phyloP scores from a whole-genome alignment of 1,140 invertebrate species.

The Drosophila bipectinata region DNA sequence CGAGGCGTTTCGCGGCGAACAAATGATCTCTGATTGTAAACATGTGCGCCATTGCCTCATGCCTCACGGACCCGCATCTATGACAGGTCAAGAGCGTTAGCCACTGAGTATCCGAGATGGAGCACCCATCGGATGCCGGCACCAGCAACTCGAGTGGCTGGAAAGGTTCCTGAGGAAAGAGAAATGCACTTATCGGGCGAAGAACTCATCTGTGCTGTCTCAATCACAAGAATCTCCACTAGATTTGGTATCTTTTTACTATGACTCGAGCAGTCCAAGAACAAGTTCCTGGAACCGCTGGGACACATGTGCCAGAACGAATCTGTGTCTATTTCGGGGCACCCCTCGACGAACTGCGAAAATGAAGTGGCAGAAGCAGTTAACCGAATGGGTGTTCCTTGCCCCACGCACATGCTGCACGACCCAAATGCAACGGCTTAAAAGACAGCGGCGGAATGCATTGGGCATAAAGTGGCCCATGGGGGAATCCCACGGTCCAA shows the following conservation, averaged over 20 bases:
- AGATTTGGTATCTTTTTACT: slow-evolving; percentile 1
- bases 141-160: slow-evolving; percentile 15
- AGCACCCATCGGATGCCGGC: slow-evolving; percentile 4
- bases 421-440: background rate
- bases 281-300: slow-evolving; percentile 17
- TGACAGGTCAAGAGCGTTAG: slow-evolving; percentile 29
- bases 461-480: slow-evolving; percentile 6
- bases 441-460: slow-evolving; percentile 8
- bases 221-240: background rate
- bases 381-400: slow-evolving; percentile 19
- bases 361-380: slow-evolving; percentile 30
- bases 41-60: slow-evolving; percentile 10
- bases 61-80: slow-evolving; percentile 19
- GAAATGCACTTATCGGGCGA: background rate
- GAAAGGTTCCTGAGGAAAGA: background rate
- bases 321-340: slow-evolving; percentile 13
- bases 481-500: slow-evolving; percentile 26
- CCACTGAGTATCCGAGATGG: background rate
- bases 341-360: slow-evolving; percentile 32
- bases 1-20: background rate
- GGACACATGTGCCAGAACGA: background rate
- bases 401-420: slow-evolving; percentile 9
- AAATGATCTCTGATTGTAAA: slow-evolving; percentile 46
- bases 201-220: slow-evolving; percentile 23
- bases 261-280: slow-evolving; percentile 2